phyloP scores from a whole-genome alignment of 2,113 vertebrate genomes.

The Scophthalmus maximus region DNA sequence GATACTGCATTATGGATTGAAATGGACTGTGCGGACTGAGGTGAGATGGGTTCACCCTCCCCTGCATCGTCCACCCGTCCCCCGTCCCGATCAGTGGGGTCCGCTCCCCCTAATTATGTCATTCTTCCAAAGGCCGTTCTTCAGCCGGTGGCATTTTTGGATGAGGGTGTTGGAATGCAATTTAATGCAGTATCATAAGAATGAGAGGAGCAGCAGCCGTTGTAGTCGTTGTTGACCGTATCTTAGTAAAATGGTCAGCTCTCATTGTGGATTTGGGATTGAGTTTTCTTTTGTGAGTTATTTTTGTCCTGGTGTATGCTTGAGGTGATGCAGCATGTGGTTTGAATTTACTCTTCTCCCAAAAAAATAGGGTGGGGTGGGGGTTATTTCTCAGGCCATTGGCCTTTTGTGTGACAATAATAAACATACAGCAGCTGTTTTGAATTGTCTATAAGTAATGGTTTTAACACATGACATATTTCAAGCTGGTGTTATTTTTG shows the following conservation, averaged over 20 bases:
- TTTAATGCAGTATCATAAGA: background rate
- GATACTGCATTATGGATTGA: background rate
- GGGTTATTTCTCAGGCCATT: slow-evolving; percentile 32
- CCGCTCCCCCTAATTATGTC: slow-evolving; percentile 45
- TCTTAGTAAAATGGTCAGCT: background rate
- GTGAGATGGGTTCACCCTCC: slow-evolving; percentile 2
- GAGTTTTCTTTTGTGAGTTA: slow-evolving; percentile 44
- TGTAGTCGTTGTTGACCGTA: background rate
- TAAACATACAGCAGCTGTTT: slow-evolving; percentile 43
- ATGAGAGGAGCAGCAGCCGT: background rate
- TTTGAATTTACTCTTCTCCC: slow-evolving; percentile 69
- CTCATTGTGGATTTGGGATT: slow-evolving; percentile 34
- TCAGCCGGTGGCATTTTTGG: slow-evolving; percentile 12
- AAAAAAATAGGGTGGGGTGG: slow-evolving; percentile 37
- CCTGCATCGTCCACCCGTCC: slow-evolving; percentile 16
- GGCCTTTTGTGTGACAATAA: slow-evolving; percentile 36
- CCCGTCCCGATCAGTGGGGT: slow-evolving; percentile 52
- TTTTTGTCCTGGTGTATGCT: slow-evolving; percentile 65
- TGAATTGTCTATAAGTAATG: slow-evolving; percentile 7
- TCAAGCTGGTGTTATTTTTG: slow-evolving; percentile 12
- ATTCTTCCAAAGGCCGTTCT: slow-evolving; percentile 29
- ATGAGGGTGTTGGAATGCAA: slow-evolving; percentile 22
- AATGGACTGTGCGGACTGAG: background rate
- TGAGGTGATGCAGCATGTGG: slow-evolving; percentile 71
- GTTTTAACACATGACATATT: slow-evolving; percentile 19